A percentile compares a stretch with the other conserved stretches of the same genome.
These are phyloP conservation scores for Zaprionus tsacasi DNA, from an alignment of 1,140 invertebrate genomes.

Conservation along the genomic window DNA sequence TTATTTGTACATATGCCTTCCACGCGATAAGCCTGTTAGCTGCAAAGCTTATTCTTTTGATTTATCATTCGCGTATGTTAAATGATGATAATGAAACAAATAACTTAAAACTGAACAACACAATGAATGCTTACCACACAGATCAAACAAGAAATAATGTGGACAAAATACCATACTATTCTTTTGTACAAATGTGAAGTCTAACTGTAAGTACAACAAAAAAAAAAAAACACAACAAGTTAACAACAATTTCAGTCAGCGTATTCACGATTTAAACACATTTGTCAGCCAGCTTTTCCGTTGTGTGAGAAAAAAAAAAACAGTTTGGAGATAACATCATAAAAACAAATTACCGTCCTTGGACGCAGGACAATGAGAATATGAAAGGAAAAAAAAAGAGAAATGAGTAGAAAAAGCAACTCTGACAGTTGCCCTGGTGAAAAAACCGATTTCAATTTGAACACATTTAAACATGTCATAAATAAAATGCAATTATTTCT, in stretches of 20 bases:
- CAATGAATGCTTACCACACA: slow-evolving; percentile 57
- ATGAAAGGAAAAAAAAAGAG: slow-evolving; percentile 12
- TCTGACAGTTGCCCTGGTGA: slow-evolving; percentile 35
- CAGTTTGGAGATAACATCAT: slow-evolving; percentile 25
- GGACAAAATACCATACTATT: slow-evolving; percentile 22
- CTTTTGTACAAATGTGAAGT: slow-evolving; percentile 39
- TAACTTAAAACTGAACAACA: slow-evolving; percentile 10
- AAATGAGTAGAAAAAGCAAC: slow-evolving; percentile 39
- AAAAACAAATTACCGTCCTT: slow-evolving; percentile 43
- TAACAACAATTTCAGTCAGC: slow-evolving; percentile 22
- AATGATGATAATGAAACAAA: slow-evolving; percentile 20
- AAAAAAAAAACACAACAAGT: slow-evolving; percentile 26
- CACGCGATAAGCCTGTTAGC: slow-evolving; percentile 1
- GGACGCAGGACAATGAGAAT: slow-evolving; percentile 16
- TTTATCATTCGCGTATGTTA: slow-evolving; percentile 15
- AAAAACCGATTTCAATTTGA: slow-evolving; percentile 45
- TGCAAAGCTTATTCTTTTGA: slow-evolving; percentile 31
- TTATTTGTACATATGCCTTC: neutral
- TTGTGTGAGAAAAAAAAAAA: neutral
- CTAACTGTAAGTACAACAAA: slow-evolving; percentile 64
- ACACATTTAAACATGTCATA: slow-evolving; percentile 47
- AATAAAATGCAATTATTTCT: slow-evolving; percentile 62
- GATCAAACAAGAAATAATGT: slow-evolving; percentile 16
- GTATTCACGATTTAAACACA: slow-evolving; percentile 14
- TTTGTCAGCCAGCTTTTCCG: slow-evolving; percentile 35